These are phyloP conservation scores for Ictalurus punctatus DNA, from an alignment of 2,113 vertebrate genomes.

Conservation along the genomic window DNA sequence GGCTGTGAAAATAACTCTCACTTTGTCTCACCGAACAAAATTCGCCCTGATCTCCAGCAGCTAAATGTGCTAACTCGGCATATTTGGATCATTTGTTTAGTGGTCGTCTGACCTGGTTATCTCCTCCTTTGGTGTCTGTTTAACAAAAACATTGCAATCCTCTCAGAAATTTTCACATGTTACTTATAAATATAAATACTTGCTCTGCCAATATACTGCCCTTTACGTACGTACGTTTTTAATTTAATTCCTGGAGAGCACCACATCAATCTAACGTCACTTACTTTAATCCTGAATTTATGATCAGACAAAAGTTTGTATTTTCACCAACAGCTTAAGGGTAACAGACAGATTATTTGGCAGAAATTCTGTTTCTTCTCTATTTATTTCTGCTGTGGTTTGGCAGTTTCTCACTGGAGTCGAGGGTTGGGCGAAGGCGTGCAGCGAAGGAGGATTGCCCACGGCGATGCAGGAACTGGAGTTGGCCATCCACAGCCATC, in stretches of 20 bases:
- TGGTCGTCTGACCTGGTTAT: constrained; percentile 27
- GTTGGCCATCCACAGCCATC: constrained; percentile 88
- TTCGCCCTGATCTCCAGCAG: neutral
- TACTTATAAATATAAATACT: neutral
- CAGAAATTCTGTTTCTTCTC: neutral
- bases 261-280: too few relatives aligned
- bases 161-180: neutral
- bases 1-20: constrained; percentile 12
- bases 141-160: constrained; percentile 22
- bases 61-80: constrained; percentile 31
- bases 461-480: constrained; percentile 89
- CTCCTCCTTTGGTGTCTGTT: constrained; percentile 24
- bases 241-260: neutral
- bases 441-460: constrained; percentile 88
- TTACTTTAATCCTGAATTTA: neutral
- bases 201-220: too few relatives aligned
- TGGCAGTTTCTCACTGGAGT: constrained; percentile 86
- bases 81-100: constrained; percentile 30
- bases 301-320: neutral
- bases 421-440: constrained; percentile 90
- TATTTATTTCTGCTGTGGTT: constrained; percentile 53
- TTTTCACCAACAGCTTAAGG: neutral
- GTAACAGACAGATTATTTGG: neutral
- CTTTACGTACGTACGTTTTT: neutral
- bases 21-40: neutral